Conservation (phyloP, 2,888 invertebrate genomes). For the Phyto melanocephala region DNA sequence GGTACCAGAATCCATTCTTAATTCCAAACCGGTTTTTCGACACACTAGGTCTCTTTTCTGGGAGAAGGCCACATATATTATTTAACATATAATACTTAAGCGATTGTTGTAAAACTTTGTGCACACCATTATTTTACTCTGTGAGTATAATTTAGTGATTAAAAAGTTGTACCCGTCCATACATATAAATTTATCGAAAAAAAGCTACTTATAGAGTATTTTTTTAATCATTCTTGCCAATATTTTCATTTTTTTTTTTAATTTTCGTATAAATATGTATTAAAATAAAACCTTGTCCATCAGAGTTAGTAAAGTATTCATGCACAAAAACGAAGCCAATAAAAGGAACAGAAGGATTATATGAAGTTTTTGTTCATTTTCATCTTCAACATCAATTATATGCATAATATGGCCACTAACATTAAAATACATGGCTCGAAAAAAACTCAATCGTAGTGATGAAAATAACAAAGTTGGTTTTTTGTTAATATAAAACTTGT, state of each 20-base stretch:
- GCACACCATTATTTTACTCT: too few relatives aligned
- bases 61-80: too few relatives aligned
- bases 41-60: too few relatives aligned
- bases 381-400: constrained; percentile 33
- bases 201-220: background rate
- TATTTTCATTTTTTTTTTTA: background rate
- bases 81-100: too few relatives aligned
- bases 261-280: background rate
- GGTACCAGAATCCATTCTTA: too few relatives aligned
- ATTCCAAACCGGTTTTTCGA: too few relatives aligned
- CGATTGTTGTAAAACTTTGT: too few relatives aligned
- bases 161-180: too few relatives aligned
- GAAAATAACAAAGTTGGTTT: too few relatives aligned
- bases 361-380: constrained; percentile 33
- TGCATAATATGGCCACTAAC: constrained; percentile 14
- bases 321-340: constrained; percentile 12
- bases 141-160: too few relatives aligned
- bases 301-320: constrained; percentile 21
- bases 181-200: too few relatives aligned
- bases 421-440: background rate
- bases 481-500: background rate
- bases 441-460: constrained; percentile 28
- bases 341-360: background rate
- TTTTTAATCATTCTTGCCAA: background rate
- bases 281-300: constrained; percentile 29